These are phyloP conservation scores for Chrysina gloriosa DNA, from an alignment of 2,888 invertebrate genomes.

Conservation along the genomic window DNA sequence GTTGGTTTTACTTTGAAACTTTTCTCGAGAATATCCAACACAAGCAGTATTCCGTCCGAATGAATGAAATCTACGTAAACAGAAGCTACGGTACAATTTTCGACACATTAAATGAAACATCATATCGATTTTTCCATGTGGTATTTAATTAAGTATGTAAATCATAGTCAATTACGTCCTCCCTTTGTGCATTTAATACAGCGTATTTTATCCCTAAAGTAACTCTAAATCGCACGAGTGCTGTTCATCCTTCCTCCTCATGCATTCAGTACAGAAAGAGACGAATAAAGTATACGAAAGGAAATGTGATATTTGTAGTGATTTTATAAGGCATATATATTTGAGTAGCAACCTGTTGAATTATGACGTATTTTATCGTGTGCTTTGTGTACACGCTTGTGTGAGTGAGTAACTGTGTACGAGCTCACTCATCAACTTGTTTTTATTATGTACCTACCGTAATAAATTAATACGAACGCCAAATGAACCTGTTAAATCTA, in stretches of 20 bases:
- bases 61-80: no score
- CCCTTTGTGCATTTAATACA: not conserved
- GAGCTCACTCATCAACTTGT: slow-evolving; percentile 33
- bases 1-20: no score
- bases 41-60: no score
- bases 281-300: slow-evolving; percentile 40
- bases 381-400: slow-evolving; percentile 31
- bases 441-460: slow-evolving; percentile 35
- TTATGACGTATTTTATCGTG: slow-evolving; percentile 41
- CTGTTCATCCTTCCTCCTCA: slow-evolving; percentile 15
- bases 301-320: slow-evolving; percentile 41
- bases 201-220: slow-evolving; percentile 8
- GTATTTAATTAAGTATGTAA: no score
- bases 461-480: slow-evolving; percentile 20
- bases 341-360: slow-evolving; percentile 41
- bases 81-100: no score
- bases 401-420: slow-evolving; percentile 9
- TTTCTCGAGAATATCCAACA: no score
- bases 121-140: no score
- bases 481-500: slow-evolving; percentile 26
- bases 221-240: not conserved
- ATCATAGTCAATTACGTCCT: no score
- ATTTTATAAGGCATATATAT: slow-evolving; percentile 41
- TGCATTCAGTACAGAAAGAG: slow-evolving; percentile 30
- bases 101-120: no score